Base-by-base conservation (phyloP, 1,140 invertebrate species). In the Bombus superbus region DNA sequence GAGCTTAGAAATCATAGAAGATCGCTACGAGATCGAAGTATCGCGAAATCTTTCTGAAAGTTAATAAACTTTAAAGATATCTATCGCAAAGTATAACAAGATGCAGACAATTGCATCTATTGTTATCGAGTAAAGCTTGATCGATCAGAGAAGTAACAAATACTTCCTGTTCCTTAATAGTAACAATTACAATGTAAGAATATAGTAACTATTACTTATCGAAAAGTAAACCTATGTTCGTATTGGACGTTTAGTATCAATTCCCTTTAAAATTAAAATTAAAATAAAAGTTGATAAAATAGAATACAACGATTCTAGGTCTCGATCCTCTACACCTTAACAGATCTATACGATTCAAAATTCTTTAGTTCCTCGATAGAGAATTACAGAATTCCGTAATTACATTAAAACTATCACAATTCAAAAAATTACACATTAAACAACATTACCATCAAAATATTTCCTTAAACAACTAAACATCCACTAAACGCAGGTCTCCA, bases 81-180 rank as follows among this genome's bases (percentile, higher is more conserved):
- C 47, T 5, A n/a, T 64, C 35, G 77, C 10, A 35, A 72, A 13
- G 28, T 68, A 66, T 62, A 66, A 83, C 59, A 53, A 66, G 62
- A 86, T 81, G 79, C 76, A 83, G 80, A 78, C n/a, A 59, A 47
- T 86, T 35, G 72, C 84, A 83, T 81, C n/a, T 6, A 64, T 15
- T 47, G 28, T 38, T 47, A 32, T 79, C 28, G 53, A 90, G 82
- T 90, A 90, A 90, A 90, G 82, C 89, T 90, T 79, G 77, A 62
- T 38, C 73, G 74, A 85, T 85, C 47, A 57, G 42, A 53, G 35
- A 90, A 85, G 74, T 76, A 66, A 6, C 66, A 25, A 66, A 47
- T 44, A 66, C 71, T 81, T 74, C 28, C 78, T 59, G 59, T 44
- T 8, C 3, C 83, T 59, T 81, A 85, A 85, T 47, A 35, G 42